Evolutionary conservation across 2,797 vertebrate species (phyloP).

Genomic region (Darevskia nairensis): DNA sequence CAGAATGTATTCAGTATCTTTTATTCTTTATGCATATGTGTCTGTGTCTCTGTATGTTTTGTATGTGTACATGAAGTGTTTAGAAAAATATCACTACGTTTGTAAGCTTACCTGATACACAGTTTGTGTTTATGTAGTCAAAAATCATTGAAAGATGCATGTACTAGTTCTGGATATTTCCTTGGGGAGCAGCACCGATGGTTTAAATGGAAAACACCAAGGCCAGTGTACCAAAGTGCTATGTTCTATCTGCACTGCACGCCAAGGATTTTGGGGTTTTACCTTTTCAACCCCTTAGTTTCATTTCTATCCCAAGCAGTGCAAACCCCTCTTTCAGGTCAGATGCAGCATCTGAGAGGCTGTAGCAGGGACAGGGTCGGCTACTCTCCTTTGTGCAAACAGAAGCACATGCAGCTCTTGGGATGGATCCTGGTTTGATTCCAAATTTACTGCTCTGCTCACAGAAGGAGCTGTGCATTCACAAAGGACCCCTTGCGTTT

Average conservation of each 20-base stretch:
- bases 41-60: slow-evolving; percentile 30
- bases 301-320: background rate
- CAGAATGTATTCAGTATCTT: slow-evolving; percentile 35
- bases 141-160: background rate
- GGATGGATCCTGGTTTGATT: background rate
- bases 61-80: background rate
- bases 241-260: background rate
- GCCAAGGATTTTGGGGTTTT: background rate
- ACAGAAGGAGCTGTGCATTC: background rate
- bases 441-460: background rate
- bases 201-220: background rate
- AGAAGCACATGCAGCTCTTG: background rate
- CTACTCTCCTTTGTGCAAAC: background rate
- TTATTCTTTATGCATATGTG: slow-evolving; percentile 47
- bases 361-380: background rate
- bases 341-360: background rate
- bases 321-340: background rate
- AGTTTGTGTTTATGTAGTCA: slow-evolving; percentile 1
- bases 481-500: background rate
- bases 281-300: background rate
- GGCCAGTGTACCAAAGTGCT: too few relatives aligned
- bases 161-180: background rate
- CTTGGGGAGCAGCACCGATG: background rate
- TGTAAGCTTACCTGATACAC: slow-evolving; percentile 4
- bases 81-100: background rate